Percentiles rank a stretch among this genome's conserved stretches.
Conservation (phyloP, 2,113 vertebrate genomes). For the Anser brachyrhynchus region DNA sequence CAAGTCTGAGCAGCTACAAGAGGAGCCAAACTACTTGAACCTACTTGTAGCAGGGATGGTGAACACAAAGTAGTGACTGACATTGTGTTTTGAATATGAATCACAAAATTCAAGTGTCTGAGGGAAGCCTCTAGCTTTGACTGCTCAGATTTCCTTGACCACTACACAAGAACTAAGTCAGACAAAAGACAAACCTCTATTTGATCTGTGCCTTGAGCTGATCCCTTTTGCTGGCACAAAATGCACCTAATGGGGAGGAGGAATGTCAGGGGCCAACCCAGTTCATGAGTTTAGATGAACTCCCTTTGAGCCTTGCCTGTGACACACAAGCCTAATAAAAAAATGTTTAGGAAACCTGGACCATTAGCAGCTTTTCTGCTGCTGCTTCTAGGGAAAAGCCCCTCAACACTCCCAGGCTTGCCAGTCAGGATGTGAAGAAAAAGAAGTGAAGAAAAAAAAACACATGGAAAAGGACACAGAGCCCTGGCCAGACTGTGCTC, state of each 20-base stretch:
- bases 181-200: neutral
- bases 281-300: neutral
- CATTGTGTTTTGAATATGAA: neutral
- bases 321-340: neutral
- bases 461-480: neutral
- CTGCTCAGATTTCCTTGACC: neutral
- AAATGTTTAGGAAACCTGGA: neutral
- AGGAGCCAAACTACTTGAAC: slow-evolving; percentile 9
- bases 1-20: neutral
- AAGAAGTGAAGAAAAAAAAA: neutral
- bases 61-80: neutral
- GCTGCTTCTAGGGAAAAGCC: neutral
- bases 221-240: neutral
- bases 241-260: neutral
- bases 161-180: neutral
- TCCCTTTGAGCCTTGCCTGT: neutral
- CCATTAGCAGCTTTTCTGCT: neutral
- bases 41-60: neutral
- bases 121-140: neutral
- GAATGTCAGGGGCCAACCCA: neutral
- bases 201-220: neutral
- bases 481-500: neutral
- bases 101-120: neutral
- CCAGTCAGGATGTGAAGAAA: neutral
- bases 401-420: neutral